Evolutionary conservation across 2,113 vertebrate species (phyloP).

Genomic region (Amblyornis subalaris): DNA sequence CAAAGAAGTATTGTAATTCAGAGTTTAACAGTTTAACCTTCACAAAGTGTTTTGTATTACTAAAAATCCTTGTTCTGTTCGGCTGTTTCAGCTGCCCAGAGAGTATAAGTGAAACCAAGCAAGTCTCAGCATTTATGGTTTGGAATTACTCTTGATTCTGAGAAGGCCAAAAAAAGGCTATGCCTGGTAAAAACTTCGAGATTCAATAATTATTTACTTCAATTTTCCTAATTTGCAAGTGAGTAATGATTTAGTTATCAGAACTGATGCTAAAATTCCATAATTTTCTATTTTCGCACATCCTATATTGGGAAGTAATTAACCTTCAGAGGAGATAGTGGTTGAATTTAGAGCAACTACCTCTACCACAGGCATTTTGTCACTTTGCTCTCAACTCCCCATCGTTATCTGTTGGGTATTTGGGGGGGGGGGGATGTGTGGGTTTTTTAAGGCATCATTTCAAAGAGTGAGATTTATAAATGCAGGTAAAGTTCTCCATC

Average conservation of each 20-base stretch:
- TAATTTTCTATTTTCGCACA: not conserved
- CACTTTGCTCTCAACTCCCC: not conserved
- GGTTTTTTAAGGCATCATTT: not conserved
- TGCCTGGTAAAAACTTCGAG: not conserved
- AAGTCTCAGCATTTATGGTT: not conserved
- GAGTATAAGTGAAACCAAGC: not conserved
- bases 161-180: not conserved
- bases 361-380: not conserved
- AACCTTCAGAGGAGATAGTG: not conserved
- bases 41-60: not conserved
- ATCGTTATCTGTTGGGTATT: not conserved
- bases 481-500: not conserved
- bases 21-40: not conserved
- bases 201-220: not conserved
- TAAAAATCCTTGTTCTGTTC: not conserved
- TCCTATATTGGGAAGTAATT: not conserved
- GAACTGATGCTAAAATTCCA: not conserved
- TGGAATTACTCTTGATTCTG: not conserved
- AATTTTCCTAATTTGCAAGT: not conserved
- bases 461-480: not conserved
- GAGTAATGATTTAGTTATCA: not conserved
- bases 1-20: not conserved
- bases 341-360: not conserved
- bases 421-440: no score
- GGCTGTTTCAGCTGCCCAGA: not conserved